phyloP scores from a whole-genome alignment of 2,888 invertebrate genomes.

The Zaprionus obscuricornis region DNA sequence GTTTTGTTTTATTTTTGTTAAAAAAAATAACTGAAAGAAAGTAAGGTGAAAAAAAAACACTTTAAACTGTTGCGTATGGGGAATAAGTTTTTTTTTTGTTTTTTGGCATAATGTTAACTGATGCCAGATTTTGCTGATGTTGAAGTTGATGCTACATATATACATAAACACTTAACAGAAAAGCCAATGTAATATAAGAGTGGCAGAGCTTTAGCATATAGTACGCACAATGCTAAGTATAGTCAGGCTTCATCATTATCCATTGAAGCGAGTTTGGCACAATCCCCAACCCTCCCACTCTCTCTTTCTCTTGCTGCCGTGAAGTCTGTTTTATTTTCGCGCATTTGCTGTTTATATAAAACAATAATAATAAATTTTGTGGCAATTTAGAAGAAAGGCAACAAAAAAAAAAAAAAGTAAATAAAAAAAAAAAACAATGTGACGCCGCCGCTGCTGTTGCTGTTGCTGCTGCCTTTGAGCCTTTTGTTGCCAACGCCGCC shows the following conservation, averaged over 20 bases:
- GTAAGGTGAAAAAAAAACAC: too few species aligned
- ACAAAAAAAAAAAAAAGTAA: too few species aligned
- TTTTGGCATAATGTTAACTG: slow-evolving; percentile 16
- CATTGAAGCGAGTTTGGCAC: too few species aligned
- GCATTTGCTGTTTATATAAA: slow-evolving; percentile 68
- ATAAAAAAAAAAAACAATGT: too few species aligned
- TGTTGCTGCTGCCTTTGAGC: slow-evolving; percentile 22
- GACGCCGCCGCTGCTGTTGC: slow-evolving; percentile 9
- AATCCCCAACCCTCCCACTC: background rate
- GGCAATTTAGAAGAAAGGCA: slow-evolving; percentile 59
- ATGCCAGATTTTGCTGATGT: slow-evolving; percentile 8
- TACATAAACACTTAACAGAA: slow-evolving; percentile 27
- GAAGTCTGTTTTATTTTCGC: slow-evolving; percentile 59
- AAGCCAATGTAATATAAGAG: slow-evolving; percentile 29
- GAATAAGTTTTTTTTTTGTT: slow-evolving; percentile 24
- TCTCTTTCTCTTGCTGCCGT: background rate
- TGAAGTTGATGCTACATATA: too few species aligned
- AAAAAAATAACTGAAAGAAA: too few species aligned
- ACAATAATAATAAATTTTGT: slow-evolving; percentile 74
- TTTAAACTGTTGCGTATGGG: slow-evolving; percentile 2
- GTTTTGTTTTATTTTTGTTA: slow-evolving; percentile 1
- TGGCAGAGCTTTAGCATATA: slow-evolving; percentile 24
- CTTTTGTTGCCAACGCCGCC: slow-evolving; percentile 46
- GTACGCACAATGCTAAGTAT: slow-evolving; percentile 10
- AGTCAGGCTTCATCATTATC: slow-evolving; percentile 1